Evolutionary conservation across 2,113 vertebrate genomes (phyloP).

Genomic region (Anser brachyrhynchus): DNA sequence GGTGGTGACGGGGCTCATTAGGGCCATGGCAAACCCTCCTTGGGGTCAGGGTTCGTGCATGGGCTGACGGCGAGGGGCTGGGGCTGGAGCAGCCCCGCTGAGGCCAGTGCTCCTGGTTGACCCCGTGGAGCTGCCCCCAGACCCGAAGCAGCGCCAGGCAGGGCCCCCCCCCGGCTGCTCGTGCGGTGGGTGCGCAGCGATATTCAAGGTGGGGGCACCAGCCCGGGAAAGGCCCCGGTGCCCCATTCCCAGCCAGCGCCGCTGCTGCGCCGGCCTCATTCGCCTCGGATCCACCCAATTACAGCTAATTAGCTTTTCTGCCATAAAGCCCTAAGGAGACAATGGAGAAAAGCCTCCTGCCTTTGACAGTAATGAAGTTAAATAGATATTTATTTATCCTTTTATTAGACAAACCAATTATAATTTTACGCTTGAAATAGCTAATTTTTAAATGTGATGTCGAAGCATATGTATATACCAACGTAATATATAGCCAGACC

Average conservation of each 20-base stretch:
- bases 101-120: not conserved
- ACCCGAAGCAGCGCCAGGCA: no score
- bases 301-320: conserved; percentile 76
- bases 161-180: no score
- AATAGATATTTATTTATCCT: conserved; percentile 81
- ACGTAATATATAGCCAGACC: conserved; percentile 44
- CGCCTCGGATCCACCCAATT: conserved; percentile 74
- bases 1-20: fast-evolving
- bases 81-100: not conserved
- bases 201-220: fast-evolving
- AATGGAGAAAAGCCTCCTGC: conserved; percentile 70
- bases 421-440: conserved; percentile 71
- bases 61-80: not conserved
- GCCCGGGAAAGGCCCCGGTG: not conserved
- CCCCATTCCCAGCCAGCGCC: conserved; percentile 42
- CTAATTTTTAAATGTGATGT: conserved; percentile 69
- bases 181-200: not conserved
- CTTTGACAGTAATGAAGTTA: conserved; percentile 78
- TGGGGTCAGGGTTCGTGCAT: not conserved
- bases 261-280: not conserved
- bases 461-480: conserved; percentile 27
- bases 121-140: no score
- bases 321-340: conserved; percentile 69
- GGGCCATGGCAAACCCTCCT: not conserved
- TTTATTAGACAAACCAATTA: conserved; percentile 80